phyloP scores from a whole-genome alignment of 1,140 invertebrate species.

The Lethocerus indicus region DNA sequence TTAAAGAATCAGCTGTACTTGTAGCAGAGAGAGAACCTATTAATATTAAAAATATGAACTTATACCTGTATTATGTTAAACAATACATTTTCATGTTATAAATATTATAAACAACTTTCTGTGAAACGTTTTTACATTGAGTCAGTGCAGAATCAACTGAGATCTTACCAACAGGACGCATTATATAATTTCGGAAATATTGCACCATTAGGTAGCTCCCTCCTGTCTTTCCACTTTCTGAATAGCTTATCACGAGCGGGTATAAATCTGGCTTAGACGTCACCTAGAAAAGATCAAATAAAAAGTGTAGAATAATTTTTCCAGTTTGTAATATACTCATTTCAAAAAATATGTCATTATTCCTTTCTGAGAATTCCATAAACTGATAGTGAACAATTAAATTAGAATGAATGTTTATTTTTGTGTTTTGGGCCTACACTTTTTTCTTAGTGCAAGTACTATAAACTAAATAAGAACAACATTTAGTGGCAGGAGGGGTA shows the following conservation, averaged over 20 bases:
- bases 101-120: too few species aligned
- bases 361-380: too few species aligned
- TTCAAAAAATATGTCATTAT: not conserved
- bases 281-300: slow-evolving; percentile 33
- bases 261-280: slow-evolving; percentile 70
- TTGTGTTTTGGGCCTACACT: not conserved
- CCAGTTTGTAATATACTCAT: not conserved
- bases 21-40: slow-evolving; percentile 55
- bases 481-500: too few species aligned
- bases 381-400: too few species aligned
- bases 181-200: slow-evolving; percentile 59
- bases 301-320: not conserved
- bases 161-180: slow-evolving; percentile 37
- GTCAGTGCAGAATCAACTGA: too few species aligned
- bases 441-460: not conserved
- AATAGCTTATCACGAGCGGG: slow-evolving; percentile 60
- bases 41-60: slow-evolving; percentile 16
- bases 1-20: slow-evolving; percentile 63
- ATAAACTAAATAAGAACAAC: not conserved
- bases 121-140: too few species aligned
- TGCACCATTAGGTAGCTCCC: slow-evolving; percentile 58
- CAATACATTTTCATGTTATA: not conserved
- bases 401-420: not conserved
- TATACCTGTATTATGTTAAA: not conserved
- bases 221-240: slow-evolving; percentile 43